A percentile compares a stretch with the other conserved stretches of the same genome.
Evolutionary conservation across 92 coral and sea anemone species (phyloP).

Genomic region (Epizoanthus stellaris): DNA sequence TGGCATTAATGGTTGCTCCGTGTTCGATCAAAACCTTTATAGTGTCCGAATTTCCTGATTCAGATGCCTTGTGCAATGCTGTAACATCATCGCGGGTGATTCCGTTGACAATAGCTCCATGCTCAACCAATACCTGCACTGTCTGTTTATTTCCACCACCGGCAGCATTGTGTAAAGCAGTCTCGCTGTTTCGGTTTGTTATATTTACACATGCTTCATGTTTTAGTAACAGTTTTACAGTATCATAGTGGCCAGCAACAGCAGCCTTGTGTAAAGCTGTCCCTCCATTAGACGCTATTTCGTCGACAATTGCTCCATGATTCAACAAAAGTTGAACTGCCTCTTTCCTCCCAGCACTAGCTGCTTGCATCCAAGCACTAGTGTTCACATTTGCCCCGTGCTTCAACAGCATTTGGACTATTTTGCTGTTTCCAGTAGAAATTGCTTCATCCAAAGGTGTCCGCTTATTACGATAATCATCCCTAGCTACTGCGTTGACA

Average conservation of each 20-base stretch:
- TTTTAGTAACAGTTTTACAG: neutral
- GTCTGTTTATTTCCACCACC: neutral
- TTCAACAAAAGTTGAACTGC: neutral
- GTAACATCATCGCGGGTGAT: constrained; percentile 17
- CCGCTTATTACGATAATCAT: neutral
- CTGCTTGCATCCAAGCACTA: neutral
- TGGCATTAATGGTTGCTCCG: constrained; percentile 24
- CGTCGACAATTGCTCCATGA: neutral
- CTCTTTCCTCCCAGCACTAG: neutral
- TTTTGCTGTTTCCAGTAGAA: neutral
- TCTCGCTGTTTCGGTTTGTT: constrained; percentile 13
- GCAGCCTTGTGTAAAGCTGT: neutral
- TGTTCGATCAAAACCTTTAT: constrained; percentile 3
- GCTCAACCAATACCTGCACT: neutral
- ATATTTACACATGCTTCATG: constrained; percentile 11
- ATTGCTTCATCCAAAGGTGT: constrained; percentile 16
- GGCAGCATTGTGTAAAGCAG: constrained; percentile 28
- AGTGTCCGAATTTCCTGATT: constrained; percentile 2
- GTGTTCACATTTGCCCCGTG: neutral
- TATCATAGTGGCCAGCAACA: neutral
- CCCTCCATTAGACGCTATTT: neutral
- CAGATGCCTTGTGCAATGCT: constrained; percentile 22
- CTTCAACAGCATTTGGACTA: neutral
- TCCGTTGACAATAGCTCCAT: constrained; percentile 12
- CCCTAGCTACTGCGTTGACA: neutral